Evolutionary conservation across 1,140 invertebrate genomes (phyloP).

Genomic region (Pissodes strobi): DNA sequence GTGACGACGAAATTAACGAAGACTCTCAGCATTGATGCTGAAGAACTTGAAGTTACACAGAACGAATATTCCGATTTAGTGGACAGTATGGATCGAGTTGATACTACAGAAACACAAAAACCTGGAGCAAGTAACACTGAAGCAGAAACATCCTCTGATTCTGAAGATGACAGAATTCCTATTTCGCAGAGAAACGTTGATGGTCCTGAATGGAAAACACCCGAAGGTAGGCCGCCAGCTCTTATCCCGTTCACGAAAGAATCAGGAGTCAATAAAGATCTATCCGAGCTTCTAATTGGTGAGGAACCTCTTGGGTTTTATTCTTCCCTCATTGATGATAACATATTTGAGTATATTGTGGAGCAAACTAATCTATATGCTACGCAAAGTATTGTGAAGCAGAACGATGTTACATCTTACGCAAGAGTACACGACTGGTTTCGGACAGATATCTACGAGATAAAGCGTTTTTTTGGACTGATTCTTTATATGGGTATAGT

Average conservation of each 20-base stretch:
- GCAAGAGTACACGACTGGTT: neutral
- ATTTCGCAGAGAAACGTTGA: slow-evolving; percentile 7
- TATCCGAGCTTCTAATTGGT: neutral
- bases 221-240: slow-evolving; percentile 9
- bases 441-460: slow-evolving; percentile 13
- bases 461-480: slow-evolving; percentile 18
- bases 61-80: too few species aligned
- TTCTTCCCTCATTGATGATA: slow-evolving; percentile 9
- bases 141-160: too few species aligned
- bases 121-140: too few species aligned
- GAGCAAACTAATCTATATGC: slow-evolving; percentile 12
- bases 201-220: slow-evolving; percentile 7
- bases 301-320: too few species aligned
- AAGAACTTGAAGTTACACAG: too few species aligned
- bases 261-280: slow-evolving; percentile 2
- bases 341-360: slow-evolving; percentile 16
- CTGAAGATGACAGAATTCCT: too few species aligned
- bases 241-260: slow-evolving; percentile 13
- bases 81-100: too few species aligned
- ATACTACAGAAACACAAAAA: too few species aligned
- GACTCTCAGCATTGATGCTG: too few species aligned
- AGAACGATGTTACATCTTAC: neutral
- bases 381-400: neutral
- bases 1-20: too few species aligned
- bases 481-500: slow-evolving; percentile 21